Conservation (phyloP, 2,113 vertebrate species). For the Montifringilla adamsi region DNA sequence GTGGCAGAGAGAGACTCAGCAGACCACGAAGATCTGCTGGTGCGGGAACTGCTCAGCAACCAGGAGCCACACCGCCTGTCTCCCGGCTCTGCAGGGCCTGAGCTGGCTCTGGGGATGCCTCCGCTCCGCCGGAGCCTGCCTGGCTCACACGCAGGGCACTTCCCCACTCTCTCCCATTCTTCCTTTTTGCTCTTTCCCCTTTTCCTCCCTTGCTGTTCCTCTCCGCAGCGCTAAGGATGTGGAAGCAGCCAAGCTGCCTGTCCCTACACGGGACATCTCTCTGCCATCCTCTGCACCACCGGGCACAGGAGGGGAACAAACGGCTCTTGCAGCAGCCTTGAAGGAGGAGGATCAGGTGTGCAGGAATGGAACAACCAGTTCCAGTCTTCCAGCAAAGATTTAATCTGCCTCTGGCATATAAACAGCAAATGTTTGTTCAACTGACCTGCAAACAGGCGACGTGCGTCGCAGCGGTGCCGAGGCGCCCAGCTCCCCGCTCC, state of each 20-base stretch:
- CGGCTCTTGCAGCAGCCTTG: background rate
- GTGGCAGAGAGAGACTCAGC: constrained; percentile 81
- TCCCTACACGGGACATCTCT: accelerated
- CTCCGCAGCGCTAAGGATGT: background rate
- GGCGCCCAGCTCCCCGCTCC: accelerated
- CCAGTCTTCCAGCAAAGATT: constrained; percentile 61
- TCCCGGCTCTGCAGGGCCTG: background rate
- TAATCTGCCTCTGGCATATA: constrained; percentile 56
- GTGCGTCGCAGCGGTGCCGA: background rate
- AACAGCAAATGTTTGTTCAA: constrained; percentile 65
- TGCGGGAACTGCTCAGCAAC: constrained; percentile 57
- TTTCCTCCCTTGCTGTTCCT: background rate
- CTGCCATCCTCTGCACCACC: background rate
- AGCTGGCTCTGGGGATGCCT: background rate
- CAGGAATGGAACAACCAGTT: constrained; percentile 63
- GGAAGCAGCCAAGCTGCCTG: background rate
- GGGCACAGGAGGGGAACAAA: background rate
- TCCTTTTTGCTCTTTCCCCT: background rate
- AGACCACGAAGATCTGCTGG: constrained; percentile 74
- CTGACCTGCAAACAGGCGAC: constrained; percentile 33
- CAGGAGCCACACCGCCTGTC: constrained; percentile 52
- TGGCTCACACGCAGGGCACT: background rate
- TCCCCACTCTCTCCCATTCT: background rate
- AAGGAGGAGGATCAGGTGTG: constrained; percentile 22
- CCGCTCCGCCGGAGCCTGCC: accelerated